A percentile compares a stretch with the other conserved stretches of the same genome.
phyloP scores from a whole-genome alignment of 2,113 vertebrate genomes.

The Aythya baeri region DNA sequence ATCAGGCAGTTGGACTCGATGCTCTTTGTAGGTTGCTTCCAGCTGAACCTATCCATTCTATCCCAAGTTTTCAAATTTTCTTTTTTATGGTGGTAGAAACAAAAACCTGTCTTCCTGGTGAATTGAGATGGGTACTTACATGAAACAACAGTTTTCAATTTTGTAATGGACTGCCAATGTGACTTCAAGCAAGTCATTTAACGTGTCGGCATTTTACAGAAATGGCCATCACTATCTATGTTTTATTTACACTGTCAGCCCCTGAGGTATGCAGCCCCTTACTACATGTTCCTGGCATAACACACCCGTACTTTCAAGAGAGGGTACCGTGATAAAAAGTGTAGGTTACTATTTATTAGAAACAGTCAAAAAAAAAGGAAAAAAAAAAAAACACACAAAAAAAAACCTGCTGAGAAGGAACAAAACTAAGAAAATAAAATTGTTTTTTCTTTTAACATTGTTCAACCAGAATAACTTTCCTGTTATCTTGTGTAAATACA shows the following conservation, averaged over 20 bases:
- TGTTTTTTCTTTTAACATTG: accelerated
- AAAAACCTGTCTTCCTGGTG: background rate
- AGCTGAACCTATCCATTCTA: too few species aligned
- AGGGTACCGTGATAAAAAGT: background rate
- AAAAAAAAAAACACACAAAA: too few species aligned
- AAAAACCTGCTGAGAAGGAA: background rate
- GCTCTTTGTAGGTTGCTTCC: too few species aligned
- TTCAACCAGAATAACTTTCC: background rate
- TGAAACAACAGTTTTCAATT: background rate
- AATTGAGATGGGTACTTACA: background rate
- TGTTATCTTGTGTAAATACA: background rate
- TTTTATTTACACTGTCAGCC: background rate
- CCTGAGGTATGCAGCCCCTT: background rate
- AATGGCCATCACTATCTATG: background rate
- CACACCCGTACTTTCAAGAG: background rate
- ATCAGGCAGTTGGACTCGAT: too few species aligned
- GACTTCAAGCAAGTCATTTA: background rate
- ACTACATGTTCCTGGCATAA: accelerated
- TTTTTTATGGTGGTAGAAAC: background rate
- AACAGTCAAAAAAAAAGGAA: background rate
- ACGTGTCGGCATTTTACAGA: accelerated
- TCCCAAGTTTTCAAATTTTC: background rate
- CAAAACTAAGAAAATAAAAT: background rate
- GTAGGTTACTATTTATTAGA: background rate
- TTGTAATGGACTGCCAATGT: background rate